Conservation (phyloP, 2,113 vertebrate species). For the Hydrochoerus hydrochaeris region DNA sequence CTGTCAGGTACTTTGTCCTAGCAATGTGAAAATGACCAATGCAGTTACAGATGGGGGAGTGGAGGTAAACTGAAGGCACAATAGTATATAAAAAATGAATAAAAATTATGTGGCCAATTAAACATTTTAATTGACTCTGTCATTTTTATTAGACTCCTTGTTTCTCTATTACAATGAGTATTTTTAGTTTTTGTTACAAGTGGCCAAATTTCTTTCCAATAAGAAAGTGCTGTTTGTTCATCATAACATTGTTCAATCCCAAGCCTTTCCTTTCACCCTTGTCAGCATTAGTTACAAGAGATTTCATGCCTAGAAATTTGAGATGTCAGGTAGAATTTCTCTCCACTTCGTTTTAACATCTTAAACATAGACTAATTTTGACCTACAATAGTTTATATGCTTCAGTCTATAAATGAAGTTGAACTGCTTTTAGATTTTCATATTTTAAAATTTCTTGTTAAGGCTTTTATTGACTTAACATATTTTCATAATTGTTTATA, state of each 20-base stretch:
- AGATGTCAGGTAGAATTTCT: not conserved
- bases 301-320: not conserved
- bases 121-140: not conserved
- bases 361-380: not conserved
- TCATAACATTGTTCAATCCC: not conserved
- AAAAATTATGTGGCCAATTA: not conserved
- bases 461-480: not conserved
- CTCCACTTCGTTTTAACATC: not conserved
- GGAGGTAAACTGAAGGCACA: not conserved
- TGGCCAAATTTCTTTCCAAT: not conserved
- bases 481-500: not conserved
- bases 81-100: not conserved
- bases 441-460: not conserved
- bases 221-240: not conserved
- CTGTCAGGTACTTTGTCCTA: not conserved
- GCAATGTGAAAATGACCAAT: not conserved
- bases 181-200: not conserved
- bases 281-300: not conserved
- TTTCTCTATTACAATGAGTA: not conserved
- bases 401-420: not conserved
- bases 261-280: not conserved
- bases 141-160: not conserved
- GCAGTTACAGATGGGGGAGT: not conserved
- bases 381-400: not conserved
- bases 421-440: not conserved